These are phyloP conservation scores for Brachionus angularis DNA, from an alignment of 1,140 invertebrate genomes.

Conservation along the genomic window DNA sequence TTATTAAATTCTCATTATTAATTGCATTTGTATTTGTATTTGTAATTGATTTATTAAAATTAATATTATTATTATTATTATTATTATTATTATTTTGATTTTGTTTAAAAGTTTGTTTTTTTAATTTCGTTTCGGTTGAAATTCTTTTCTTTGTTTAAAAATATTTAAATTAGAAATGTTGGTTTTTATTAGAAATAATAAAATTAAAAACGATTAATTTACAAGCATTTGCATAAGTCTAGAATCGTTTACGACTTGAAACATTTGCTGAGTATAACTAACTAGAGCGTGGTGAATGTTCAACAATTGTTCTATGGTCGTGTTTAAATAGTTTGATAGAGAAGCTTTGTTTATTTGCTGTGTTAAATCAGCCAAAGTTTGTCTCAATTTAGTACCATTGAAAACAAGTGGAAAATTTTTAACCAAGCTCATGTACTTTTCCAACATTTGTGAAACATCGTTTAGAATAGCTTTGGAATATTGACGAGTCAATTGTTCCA, in stretches of 20 bases:
- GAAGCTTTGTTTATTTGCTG: slow-evolving; percentile 1
- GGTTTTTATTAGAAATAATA: too few relatives aligned
- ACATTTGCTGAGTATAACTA: slow-evolving; percentile 16
- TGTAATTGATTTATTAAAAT: too few relatives aligned
- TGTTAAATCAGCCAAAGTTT: slow-evolving; percentile 17
- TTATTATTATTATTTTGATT: not conserved
- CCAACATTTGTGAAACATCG: slow-evolving; percentile 13
- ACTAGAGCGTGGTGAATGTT: slow-evolving; percentile 20
- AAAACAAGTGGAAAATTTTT: slow-evolving; percentile 41
- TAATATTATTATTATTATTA: too few relatives aligned
- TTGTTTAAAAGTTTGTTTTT: not conserved
- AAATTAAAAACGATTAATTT: too few relatives aligned
- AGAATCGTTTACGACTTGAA: slow-evolving; percentile 17
- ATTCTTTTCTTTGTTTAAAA: slow-evolving; percentile 43
- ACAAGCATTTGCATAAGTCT: slow-evolving; percentile 13
- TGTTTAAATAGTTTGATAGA: slow-evolving; percentile 16
- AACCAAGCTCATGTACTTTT: slow-evolving; percentile 21
- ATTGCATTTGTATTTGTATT: too few relatives aligned
- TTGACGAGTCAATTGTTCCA: not conserved
- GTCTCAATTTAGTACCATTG: slow-evolving; percentile 12
- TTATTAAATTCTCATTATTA: too few relatives aligned
- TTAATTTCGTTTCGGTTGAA: not conserved
- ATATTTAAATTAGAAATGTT: too few relatives aligned
- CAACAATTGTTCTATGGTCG: slow-evolving; percentile 9
- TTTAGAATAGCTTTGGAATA: slow-evolving; percentile 1